Base-by-base conservation (phyloP, 2,113 vertebrate species). In the Poeciliopsis occidentalis region DNA sequence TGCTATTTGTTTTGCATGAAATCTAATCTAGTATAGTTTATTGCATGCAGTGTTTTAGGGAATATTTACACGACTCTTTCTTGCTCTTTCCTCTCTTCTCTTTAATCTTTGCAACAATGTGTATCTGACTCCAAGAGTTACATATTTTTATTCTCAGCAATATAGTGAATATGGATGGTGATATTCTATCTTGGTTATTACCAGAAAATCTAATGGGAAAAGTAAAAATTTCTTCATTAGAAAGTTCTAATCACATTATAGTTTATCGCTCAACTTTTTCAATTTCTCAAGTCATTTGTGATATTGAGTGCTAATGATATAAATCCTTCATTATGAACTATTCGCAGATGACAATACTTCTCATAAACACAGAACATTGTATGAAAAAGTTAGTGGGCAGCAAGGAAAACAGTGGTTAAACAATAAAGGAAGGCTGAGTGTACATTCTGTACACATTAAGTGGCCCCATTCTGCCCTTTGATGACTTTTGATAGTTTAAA, bases 1-100 rank as follows among this genome's bases (percentile, higher is more conserved):
- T 82, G 70, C 71, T 82, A 39, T 86, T 87, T 39, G 30, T 67
- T 89, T 84, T 80, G 31, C 8, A 78, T 61, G 80, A 75, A 69
- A 64, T 12, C 24, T 69, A 84, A 65, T 64, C 63, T 73, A 71
- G 73, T 74, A 71, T 44, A 67, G 73, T 54, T 41, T 68, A 64
- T 69, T 71, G 78, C 72, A 44, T 71, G 31, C 69, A 41, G 26
- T 69, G 60, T 62, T 80, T 76, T 61, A 2, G 66, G 72, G 37
- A 39, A 71, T 75, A 39, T 44, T 67, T 60, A 37, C 15, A 22
- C 37, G 15, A 31, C 64, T 11, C 68, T 41, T 60, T 10, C 39
- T 11, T 67, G 37, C 24, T 75, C 60, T 61, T 27, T 60, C 67
- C 73, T 47, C 3, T 19, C 17, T n/a, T 66, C 57, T 61, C 44